Conservation (phyloP, 2,888 invertebrate species). For the Andrena marginata region DNA sequence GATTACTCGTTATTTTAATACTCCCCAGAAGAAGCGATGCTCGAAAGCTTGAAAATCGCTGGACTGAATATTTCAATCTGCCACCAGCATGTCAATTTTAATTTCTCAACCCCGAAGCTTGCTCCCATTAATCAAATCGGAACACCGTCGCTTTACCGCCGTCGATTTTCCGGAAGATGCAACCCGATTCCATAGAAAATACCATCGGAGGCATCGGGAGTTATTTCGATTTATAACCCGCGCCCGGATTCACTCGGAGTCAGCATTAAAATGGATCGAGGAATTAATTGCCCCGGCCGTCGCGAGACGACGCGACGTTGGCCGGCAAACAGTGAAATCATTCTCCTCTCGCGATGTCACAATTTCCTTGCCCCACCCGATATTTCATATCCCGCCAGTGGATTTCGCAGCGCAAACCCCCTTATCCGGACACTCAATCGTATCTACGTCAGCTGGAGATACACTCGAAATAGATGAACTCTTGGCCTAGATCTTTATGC, state of each 20-base stretch:
- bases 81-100: neutral
- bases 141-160: neutral
- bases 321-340: constrained; percentile 29
- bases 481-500: constrained; percentile 81
- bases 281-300: constrained; percentile 24
- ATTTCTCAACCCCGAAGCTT: neutral
- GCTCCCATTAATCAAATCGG: constrained; percentile 13
- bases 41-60: neutral
- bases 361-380: constrained; percentile 45
- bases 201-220: constrained; percentile 3
- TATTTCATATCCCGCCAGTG: constrained; percentile 56
- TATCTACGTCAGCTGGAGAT: constrained; percentile 81
- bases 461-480: constrained; percentile 84
- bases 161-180: neutral
- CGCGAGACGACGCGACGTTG: neutral
- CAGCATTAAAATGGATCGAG: constrained; percentile 24
- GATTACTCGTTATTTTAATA: neutral
- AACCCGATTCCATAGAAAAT: constrained; percentile 3
- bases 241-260: neutral
- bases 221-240: constrained; percentile 3
- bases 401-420: constrained; percentile 69
- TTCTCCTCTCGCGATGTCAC: constrained; percentile 52
- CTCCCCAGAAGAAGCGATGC: neutral
- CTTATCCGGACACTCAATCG: constrained; percentile 79
- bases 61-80: neutral